Percentiles rank a stretch among this genome's conserved stretches.
These are phyloP conservation scores for Drosophila bunnanda DNA, from an alignment of 2,888 invertebrate species.

Conservation along the genomic window DNA sequence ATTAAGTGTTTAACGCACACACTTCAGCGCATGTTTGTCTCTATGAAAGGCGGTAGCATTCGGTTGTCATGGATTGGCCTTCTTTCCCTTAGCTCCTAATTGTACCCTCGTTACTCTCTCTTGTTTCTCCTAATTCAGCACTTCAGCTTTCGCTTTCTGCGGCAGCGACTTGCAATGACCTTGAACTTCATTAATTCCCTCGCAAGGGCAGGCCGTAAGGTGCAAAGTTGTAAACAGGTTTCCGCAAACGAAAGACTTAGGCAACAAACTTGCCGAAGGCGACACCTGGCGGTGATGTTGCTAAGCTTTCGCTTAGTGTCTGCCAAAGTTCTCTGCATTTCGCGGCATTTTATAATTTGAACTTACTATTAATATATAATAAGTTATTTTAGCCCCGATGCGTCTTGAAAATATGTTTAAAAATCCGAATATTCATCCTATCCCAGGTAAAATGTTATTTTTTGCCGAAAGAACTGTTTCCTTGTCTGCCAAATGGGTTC, in stretches of 20 bases:
- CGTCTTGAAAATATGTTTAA: background rate
- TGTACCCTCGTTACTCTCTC: no score
- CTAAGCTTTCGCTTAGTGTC: background rate
- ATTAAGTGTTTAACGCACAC: constrained; percentile 20
- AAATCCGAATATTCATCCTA: background rate
- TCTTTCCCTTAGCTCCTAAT: background rate
- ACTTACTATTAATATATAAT: background rate
- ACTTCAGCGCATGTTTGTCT: background rate
- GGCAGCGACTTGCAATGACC: constrained; percentile 54
- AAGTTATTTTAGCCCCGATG: background rate
- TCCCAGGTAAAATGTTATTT: background rate
- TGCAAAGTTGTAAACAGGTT: constrained; percentile 27
- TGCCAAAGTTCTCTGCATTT: background rate
- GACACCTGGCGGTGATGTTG: constrained; percentile 18
- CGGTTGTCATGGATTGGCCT: constrained; percentile 2
- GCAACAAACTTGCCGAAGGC: constrained; percentile 47
- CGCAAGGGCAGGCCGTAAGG: constrained; percentile 39
- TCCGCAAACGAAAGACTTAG: constrained; percentile 44
- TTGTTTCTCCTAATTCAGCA: background rate
- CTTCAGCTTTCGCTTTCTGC: constrained; percentile 23
- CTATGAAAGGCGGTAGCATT: background rate
- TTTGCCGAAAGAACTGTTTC: background rate
- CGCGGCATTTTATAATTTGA: no score
- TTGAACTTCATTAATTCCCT: constrained; percentile 60
- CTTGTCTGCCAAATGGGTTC: background rate